A percentile compares a stretch with the other conserved stretches of the same genome.
phyloP scores from a whole-genome alignment of 1,140 invertebrate genomes.

The Dendroctonus ponderosae region DNA sequence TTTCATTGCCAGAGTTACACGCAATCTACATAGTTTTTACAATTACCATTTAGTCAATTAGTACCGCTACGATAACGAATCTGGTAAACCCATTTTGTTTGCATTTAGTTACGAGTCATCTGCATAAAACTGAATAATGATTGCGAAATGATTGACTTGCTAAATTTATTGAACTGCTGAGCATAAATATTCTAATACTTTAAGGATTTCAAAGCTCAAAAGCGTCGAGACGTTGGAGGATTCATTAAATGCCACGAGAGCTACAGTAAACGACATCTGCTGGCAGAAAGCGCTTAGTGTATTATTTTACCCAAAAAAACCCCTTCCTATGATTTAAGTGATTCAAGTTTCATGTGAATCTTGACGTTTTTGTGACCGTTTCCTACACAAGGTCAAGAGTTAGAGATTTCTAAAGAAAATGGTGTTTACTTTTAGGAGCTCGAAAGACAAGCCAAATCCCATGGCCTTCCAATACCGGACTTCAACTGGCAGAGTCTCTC shows the following conservation, averaged over 20 bases:
- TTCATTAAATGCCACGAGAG: too few species aligned
- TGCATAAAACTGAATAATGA: conserved; percentile 8
- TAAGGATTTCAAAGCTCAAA: too few species aligned
- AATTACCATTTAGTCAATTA: conserved; percentile 19
- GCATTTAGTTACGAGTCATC: conserved; percentile 11
- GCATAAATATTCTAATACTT: too few species aligned
- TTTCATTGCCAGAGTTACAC: conserved; percentile 20
- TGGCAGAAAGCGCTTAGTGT: too few species aligned
- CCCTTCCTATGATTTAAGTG: too few species aligned
- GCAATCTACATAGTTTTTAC: conserved; percentile 17
- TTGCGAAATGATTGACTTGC: conserved; percentile 15
- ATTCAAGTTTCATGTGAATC: too few species aligned
- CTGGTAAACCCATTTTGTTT: conserved; percentile 17
- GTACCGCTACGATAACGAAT: conserved; percentile 10
- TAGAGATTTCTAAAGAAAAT: too few species aligned
- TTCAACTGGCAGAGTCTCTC: conserved; percentile 54
- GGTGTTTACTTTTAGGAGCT: conserved; percentile 58
- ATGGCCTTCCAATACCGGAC: conserved; percentile 64
- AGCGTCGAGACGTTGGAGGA: too few species aligned
- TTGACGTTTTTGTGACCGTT: too few species aligned
- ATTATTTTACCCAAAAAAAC: too few species aligned
- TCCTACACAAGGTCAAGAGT: too few species aligned
- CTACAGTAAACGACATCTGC: too few species aligned
- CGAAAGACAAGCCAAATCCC: conserved; percentile 68
- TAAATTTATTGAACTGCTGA: conserved; percentile 9